phyloP scores from a whole-genome alignment of 2,113 vertebrate genomes.

The Chionodraco myersi region DNA sequence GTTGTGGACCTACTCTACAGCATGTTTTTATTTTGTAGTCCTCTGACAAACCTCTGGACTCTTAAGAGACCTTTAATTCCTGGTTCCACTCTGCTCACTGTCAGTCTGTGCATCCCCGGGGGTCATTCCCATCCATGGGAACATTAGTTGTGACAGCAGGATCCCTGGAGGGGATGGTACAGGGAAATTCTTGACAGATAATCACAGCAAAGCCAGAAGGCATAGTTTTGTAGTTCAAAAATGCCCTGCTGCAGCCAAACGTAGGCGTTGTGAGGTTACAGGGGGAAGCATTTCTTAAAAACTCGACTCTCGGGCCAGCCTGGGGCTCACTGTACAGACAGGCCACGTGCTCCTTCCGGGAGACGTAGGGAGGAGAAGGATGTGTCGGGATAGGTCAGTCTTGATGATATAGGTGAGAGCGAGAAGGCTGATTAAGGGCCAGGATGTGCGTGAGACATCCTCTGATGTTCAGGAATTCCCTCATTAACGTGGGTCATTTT shows the following conservation, averaged over 20 bases:
- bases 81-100: conserved; percentile 67
- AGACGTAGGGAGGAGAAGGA: conserved; percentile 45
- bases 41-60: conserved; percentile 64
- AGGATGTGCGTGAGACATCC: conserved; percentile 81
- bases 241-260: conserved; percentile 28
- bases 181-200: conserved; percentile 48
- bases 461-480: conserved; percentile 80
- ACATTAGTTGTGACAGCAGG: conserved; percentile 68
- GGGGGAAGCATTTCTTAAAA: conserved; percentile 5
- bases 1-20: conserved; percentile 62
- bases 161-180: conserved; percentile 35
- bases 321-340: neutral
- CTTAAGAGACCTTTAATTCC: conserved; percentile 70
- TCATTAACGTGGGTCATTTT: conserved; percentile 78
- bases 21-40: conserved; percentile 66
- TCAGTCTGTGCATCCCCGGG: conserved; percentile 67
- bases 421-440: conserved; percentile 70
- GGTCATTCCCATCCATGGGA: conserved; percentile 77
- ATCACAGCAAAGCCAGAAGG: conserved; percentile 18
- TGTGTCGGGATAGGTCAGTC: conserved; percentile 52
- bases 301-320: conserved; percentile 1
- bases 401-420: conserved; percentile 74
- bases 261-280: neutral
- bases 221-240: conserved; percentile 39
- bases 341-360: conserved; percentile 10